A percentile compares a stretch with the other conserved stretches of the same genome.
Evolutionary conservation across 2,113 vertebrate genomes (phyloP).

Genomic region (Casuarius casuarius): DNA sequence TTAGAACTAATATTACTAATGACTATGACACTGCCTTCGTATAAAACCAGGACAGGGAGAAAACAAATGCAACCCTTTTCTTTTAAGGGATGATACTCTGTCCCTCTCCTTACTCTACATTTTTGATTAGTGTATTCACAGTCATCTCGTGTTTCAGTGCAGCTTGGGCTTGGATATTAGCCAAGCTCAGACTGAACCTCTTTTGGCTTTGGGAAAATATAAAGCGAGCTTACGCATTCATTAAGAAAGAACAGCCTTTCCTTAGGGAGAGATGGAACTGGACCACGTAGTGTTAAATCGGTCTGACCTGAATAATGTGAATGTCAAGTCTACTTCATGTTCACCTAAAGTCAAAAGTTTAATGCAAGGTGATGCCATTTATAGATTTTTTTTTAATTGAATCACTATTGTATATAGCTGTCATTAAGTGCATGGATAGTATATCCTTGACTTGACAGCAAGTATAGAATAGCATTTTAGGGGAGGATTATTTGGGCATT

Average conservation of each 20-base stretch:
- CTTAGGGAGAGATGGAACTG: constrained; percentile 60
- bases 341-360: constrained; percentile 56
- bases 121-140: constrained; percentile 69
- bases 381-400: constrained; percentile 48
- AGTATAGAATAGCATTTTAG: neutral
- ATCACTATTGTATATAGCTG: constrained; percentile 17
- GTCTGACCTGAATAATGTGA: constrained; percentile 71
- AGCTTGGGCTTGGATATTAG: constrained; percentile 63
- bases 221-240: constrained; percentile 67
- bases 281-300: constrained; percentile 30
- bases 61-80: neutral
- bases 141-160: constrained; percentile 66
- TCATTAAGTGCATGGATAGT: neutral
- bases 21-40: neutral
- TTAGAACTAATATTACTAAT: neutral
- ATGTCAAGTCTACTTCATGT: constrained; percentile 54
- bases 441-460: constrained; percentile 32
- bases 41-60: neutral
- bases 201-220: constrained; percentile 57
- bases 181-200: constrained; percentile 58
- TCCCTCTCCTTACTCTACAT: constrained; percentile 11
- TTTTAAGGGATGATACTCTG: neutral
- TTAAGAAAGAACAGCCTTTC: constrained; percentile 69
- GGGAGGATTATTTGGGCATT: neutral
- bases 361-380: constrained; percentile 62